Base-by-base conservation (phyloP, 1,140 invertebrate species). In the Neodiprion pinetum region DNA sequence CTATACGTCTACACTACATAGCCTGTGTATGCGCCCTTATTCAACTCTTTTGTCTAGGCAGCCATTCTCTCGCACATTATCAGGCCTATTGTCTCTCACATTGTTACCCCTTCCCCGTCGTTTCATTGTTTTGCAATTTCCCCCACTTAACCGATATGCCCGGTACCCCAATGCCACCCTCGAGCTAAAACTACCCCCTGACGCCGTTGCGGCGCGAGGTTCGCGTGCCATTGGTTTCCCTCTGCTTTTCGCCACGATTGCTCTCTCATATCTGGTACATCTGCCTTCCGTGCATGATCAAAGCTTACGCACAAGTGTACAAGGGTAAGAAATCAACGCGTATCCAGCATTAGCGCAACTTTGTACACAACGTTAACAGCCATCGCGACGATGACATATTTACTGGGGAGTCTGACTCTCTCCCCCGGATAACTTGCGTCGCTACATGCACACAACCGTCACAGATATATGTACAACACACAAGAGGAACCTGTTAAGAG, bases 81-180 rank as follows among this genome's bases (percentile, higher is more conserved):
- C 87, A 87, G 86, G 86, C 86, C 86, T 87, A 88, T 88, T 88
- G 87, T 88, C 86, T 82, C 84, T 87, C 83, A 86, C 86, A 87
- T 88, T 88, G 86, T 88, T 88, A 86, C 83, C 83, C 82, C 84
- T 79, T 82, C 80, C 81, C 74, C 78, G 78, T 76, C 81, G 79
- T 81, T 82, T 86, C 85, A 88, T 88, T 88, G 87, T 88, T 88
- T 88, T 87, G 87, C 87, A 88, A 88, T 88, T 88, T 88, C 86
- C 85, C 83, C 87, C 85, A 88, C 86, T 88, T 88, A 88, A 88
- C 87, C 85, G 86, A 86, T 88, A 87, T 86, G 79, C 82, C 85
- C 82, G 76, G 53, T 61, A 61, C 53, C 53, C 71, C 76, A 75
- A 76, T 76, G 74, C 76, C 74, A 78, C 66, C 74, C 73, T 69